A percentile compares a stretch with the other conserved stretches of the same genome.
Conservation (phyloP, 2,888 invertebrate species). For the Ditula angustiorana region DNA sequence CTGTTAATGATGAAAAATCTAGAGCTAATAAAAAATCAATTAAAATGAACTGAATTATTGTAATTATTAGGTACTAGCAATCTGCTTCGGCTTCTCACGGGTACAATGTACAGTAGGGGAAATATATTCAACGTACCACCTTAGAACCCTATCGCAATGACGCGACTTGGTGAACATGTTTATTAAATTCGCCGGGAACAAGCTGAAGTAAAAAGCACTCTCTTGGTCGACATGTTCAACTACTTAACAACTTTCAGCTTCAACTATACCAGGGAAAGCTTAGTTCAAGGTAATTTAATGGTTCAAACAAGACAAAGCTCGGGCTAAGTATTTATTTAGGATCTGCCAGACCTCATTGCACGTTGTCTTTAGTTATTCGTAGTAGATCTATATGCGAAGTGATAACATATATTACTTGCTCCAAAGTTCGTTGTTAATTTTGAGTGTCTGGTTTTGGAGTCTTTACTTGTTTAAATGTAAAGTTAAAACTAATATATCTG, state of each 20-base stretch:
- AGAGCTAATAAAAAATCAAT: too few relatives aligned
- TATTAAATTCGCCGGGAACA: too few relatives aligned
- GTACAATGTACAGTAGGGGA: too few relatives aligned
- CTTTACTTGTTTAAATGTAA: not conserved
- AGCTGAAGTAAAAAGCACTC: too few relatives aligned
- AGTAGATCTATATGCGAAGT: not conserved
- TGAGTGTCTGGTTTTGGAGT: not conserved
- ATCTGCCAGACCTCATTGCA: constrained; percentile 18
- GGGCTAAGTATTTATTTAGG: constrained; percentile 34
- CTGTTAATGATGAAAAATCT: too few relatives aligned
- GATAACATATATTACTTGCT: constrained; percentile 6
- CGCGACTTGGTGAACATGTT: too few relatives aligned
- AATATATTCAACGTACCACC: too few relatives aligned
- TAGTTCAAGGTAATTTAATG: constrained; percentile 35
- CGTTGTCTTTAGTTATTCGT: constrained; percentile 10
- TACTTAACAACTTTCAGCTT: not conserved
- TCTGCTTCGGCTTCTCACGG: too few relatives aligned
- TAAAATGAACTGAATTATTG: too few relatives aligned
- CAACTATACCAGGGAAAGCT: not conserved
- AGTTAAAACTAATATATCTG: not conserved
- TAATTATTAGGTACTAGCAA: too few relatives aligned
- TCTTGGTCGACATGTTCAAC: not conserved
- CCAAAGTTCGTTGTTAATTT: not conserved
- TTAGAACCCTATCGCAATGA: too few relatives aligned
- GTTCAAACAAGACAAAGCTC: constrained; percentile 25